Percentiles rank a stretch among this genome's conserved stretches.
These are phyloP conservation scores for Pedionomus torquatus DNA, from an alignment of 2,113 vertebrate species.

Conservation along the genomic window DNA sequence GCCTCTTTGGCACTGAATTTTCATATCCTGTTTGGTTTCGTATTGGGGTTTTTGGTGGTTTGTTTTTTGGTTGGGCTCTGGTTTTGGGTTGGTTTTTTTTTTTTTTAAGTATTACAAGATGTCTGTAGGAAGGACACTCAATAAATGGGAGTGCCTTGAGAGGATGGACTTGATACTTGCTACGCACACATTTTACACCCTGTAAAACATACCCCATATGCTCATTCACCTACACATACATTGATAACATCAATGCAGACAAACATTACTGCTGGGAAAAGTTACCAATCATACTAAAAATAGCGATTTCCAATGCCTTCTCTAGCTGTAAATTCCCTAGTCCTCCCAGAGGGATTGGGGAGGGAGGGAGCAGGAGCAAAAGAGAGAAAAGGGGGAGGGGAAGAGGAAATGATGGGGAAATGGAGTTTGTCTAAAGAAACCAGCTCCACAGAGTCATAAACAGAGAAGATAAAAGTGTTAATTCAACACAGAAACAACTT, in stretches of 20 bases:
- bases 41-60: background rate
- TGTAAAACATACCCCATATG: background rate
- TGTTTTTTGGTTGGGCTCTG: constrained; percentile 49
- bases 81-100: constrained; percentile 6
- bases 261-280: constrained; percentile 39
- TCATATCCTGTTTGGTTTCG: constrained; percentile 77
- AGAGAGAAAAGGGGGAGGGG: background rate
- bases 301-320: background rate
- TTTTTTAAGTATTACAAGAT: constrained; percentile 72
- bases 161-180: background rate
- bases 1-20: constrained; percentile 68
- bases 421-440: constrained; percentile 26
- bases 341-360: background rate
- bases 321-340: constrained; percentile 34
- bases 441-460: constrained; percentile 25
- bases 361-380: background rate
- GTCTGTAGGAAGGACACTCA: constrained; percentile 63
- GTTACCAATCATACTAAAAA: constrained; percentile 16
- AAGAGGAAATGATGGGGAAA: constrained; percentile 37
- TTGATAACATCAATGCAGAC: constrained; percentile 15
- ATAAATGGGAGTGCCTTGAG: constrained; percentile 49
- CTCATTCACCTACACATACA: constrained; percentile 10
- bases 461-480: constrained; percentile 51
- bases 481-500: constrained; percentile 61
- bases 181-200: background rate